Conservation (phyloP, 2,113 vertebrate species). For the Psephotus haematonotus region DNA sequence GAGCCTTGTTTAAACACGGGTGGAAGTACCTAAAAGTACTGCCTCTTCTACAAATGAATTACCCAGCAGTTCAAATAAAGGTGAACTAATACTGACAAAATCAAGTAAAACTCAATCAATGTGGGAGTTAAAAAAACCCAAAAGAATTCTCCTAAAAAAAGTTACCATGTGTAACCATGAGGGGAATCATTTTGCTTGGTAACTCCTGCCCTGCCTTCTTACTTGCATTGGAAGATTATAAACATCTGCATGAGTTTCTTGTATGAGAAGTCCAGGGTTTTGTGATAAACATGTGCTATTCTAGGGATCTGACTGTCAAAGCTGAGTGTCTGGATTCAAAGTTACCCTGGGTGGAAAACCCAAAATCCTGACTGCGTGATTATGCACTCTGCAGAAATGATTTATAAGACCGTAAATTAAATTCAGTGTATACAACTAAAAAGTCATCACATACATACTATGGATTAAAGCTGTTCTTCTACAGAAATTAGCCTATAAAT, state of each 20-base stretch:
- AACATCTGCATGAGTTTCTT: background rate
- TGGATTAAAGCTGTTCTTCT: background rate
- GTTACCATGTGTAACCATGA: background rate
- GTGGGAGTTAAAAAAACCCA: background rate
- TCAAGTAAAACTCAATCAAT: conserved; percentile 26
- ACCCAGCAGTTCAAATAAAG: conserved; percentile 57
- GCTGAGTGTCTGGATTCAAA: background rate
- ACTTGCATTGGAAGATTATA: background rate
- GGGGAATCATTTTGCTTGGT: background rate
- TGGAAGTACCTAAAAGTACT: conserved; percentile 68
- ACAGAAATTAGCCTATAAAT: background rate
- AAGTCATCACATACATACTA: background rate
- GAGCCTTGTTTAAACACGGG: conserved; percentile 55
- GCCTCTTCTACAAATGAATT: conserved; percentile 64
- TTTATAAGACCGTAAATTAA: background rate
- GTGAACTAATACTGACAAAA: conserved; percentile 55
- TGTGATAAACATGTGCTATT: background rate
- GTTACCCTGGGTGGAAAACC: background rate
- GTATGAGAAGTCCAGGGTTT: background rate
- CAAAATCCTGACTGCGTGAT: background rate
- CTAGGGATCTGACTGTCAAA: background rate
- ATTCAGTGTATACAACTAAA: background rate
- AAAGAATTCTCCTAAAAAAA: background rate
- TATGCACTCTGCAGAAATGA: background rate
- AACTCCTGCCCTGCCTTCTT: background rate